Evolutionary conservation across 2,797 vertebrate genomes (phyloP).

Genomic region (Gymnoscopelus microlampas): DNA sequence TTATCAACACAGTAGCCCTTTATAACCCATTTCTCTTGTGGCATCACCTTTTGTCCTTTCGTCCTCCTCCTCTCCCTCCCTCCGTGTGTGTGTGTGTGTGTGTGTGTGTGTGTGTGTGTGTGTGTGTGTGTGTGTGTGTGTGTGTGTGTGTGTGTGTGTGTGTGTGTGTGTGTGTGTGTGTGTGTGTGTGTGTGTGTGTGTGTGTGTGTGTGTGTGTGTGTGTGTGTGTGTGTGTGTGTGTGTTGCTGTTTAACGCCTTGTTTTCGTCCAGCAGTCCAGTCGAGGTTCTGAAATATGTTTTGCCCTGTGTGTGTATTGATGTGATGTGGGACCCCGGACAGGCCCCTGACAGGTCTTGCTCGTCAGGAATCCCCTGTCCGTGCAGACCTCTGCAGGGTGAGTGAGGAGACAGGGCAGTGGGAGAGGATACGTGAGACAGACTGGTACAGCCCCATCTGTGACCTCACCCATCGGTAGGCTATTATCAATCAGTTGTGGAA

Average conservation of each 20-base stretch:
- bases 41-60: background rate
- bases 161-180: slow-evolving; percentile 6
- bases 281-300: slow-evolving; percentile 17
- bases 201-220: background rate
- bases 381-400: too few relatives aligned
- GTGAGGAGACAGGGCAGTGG: too few relatives aligned
- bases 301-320: background rate
- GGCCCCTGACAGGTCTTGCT: too few relatives aligned
- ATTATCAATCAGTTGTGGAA: too few relatives aligned
- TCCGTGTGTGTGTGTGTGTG: background rate
- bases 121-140: slow-evolving; percentile 5
- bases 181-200: background rate
- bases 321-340: too few relatives aligned
- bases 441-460: too few relatives aligned
- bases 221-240: background rate
- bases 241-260: slow-evolving; percentile 9
- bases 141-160: background rate
- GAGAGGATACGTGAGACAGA: too few relatives aligned
- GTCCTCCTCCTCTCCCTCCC: background rate
- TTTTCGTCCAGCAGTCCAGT: slow-evolving; percentile 9
- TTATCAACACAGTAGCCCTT: background rate
- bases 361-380: too few relatives aligned
- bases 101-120: slow-evolving; percentile 9
- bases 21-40: background rate
- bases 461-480: too few relatives aligned